These are phyloP conservation scores for Diuraphis noxia DNA, from an alignment of 1,140 invertebrate genomes.

Conservation along the genomic window DNA sequence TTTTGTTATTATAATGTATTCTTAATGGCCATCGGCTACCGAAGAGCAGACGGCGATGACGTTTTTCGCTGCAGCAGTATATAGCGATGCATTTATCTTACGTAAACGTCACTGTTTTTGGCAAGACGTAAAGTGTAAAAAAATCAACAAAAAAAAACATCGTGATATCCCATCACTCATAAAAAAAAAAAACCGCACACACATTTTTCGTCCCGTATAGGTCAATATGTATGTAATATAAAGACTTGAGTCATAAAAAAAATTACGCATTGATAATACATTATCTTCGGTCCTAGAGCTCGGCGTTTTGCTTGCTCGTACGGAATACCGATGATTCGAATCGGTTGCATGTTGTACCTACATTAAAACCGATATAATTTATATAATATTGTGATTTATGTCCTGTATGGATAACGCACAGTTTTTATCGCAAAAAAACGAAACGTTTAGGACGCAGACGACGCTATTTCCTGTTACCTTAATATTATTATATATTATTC, in stretches of 20 bases:
- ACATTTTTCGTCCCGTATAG: not conserved
- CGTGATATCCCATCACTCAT: not conserved
- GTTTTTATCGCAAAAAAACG: not conserved
- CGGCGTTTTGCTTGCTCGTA: not conserved
- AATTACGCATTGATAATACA: not conserved
- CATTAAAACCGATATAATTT: not conserved
- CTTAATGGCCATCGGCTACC: constrained; percentile 7
- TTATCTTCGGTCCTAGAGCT: not conserved
- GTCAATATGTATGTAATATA: not conserved
- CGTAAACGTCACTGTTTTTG: constrained; percentile 26
- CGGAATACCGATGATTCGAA: not conserved
- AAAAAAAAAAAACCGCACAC: not conserved
- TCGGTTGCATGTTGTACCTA: not conserved
- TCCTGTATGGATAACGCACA: not conserved
- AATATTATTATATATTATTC: too few species aligned
- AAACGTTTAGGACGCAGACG: not conserved
- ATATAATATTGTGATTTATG: not conserved
- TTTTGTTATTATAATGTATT: constrained; percentile 6
- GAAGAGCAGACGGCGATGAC: not conserved
- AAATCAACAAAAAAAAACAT: too few species aligned
- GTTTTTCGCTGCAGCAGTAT: not conserved
- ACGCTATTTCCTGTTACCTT: not conserved
- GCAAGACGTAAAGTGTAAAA: not conserved
- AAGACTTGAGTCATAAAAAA: not conserved
- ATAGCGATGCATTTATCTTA: constrained; percentile 26